Base-by-base conservation (phyloP, 2,113 vertebrate genomes). In the Oreochromis spilurus region DNA sequence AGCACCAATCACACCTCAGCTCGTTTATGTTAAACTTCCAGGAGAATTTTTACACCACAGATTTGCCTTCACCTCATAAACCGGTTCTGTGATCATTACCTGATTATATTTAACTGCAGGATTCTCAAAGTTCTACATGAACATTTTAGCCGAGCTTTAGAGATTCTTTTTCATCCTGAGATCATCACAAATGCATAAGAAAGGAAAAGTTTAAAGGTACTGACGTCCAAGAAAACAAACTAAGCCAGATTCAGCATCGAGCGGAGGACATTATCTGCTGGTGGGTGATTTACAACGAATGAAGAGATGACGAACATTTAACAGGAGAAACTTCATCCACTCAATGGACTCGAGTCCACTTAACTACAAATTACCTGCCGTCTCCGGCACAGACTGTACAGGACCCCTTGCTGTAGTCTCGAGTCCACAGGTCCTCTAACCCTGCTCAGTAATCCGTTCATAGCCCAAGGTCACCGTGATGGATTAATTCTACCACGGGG, bases 131-230 rank as follows among this genome's bases (percentile, higher is more conserved):
- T 0, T 75, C 70, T 48, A 17, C 43, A 2, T 1, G 67, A 29
- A 16, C 43, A 2, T 11, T 72, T 2, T 2, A 48, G 40, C 13
- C 3, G 13, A 70, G 3, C 4, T 0, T n/a, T 62, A 38, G 9
- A 38, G 36, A 62, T 19, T 36, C 5, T 62, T 62, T 62, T 62
- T 62, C 58, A 62, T 38, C 36, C 36, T 38, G 36, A 38, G 36
- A 38, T 38, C 36, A 38, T 9, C 58, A 36, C 58, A 62, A 62
- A 34, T 62, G 9, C 16, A 34, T 34, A 12, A 2, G 29, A 19
- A 19, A 11, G 16, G 0, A 11, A 60, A 0, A 2, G 58, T 60
- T 60, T 62, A 7, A 38, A 38, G 36, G 36, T 9, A 38, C 36
- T 10, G 19, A 53, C 4, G 50, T 5, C 19, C 10, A 48, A 26